Percentiles rank a stretch among this genome's conserved stretches.
Evolutionary conservation across 35 echinoderm and acorn worm species (phyloP).

Genomic region (Ophiothrix spiculata): DNA sequence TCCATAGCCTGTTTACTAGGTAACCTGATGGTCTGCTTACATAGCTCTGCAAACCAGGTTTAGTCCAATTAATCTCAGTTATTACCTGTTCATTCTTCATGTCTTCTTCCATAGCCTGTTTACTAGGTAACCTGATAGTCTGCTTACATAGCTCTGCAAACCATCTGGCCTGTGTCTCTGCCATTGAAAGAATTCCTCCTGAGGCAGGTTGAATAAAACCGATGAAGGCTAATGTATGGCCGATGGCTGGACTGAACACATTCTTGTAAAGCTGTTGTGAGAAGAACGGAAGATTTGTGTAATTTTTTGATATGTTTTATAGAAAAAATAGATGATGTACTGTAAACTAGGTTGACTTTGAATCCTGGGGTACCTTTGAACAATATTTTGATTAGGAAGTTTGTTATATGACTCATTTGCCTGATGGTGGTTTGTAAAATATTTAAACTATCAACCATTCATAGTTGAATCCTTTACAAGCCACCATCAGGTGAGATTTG

Average conservation of each 20-base stretch:
- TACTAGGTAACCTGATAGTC: constrained; percentile 50
- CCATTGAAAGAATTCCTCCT: constrained; percentile 86
- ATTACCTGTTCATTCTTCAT: constrained; percentile 64
- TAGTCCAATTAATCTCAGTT: not conserved
- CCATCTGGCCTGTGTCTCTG: constrained; percentile 93
- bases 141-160: constrained; percentile 79
- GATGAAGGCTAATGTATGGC: constrained; percentile 81
- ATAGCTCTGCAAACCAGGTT: constrained; percentile 85
- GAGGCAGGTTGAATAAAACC: constrained; percentile 97
- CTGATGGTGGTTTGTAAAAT: no score
- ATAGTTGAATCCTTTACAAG: no score
- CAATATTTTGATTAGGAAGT: no score
- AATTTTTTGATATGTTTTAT: no score
- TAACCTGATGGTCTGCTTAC: constrained; percentile 52
- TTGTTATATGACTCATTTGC: no score
- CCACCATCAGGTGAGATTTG: no score
- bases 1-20: constrained; percentile 53
- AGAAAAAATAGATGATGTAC: no score
- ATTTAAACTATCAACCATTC: no score
- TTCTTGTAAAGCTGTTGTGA: constrained; percentile 92
- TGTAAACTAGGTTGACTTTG: no score
- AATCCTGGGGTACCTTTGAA: no score
- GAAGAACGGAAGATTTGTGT: no score
- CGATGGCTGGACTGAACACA: constrained; percentile 80
- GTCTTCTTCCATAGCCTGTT: constrained; percentile 36